A percentile compares a stretch with the other conserved stretches of the same genome.
Evolutionary conservation across 2,113 vertebrate species (phyloP).

Genomic region (Capreolus pygargus): DNA sequence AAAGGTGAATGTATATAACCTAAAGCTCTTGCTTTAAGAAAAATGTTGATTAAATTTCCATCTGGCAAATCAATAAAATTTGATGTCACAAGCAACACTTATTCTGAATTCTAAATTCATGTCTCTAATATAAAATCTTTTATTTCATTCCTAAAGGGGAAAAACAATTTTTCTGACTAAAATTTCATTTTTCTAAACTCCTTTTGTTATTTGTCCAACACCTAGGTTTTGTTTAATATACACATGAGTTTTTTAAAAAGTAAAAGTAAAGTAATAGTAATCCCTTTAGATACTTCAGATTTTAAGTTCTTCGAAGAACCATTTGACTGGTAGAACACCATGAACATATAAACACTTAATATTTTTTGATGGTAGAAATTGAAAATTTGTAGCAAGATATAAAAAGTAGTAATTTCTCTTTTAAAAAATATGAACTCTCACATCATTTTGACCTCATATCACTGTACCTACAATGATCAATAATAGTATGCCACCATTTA

Average conservation of each 20-base stretch:
- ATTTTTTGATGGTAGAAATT: background rate
- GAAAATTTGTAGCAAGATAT: background rate
- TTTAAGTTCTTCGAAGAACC: background rate
- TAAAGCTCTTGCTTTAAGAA: background rate
- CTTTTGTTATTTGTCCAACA: background rate
- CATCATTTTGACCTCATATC: background rate
- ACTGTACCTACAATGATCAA: background rate
- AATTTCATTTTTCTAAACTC: background rate
- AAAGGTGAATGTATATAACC: background rate
- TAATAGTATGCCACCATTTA: background rate
- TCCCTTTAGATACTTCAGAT: background rate
- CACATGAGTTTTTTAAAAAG: background rate
- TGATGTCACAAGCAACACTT: background rate
- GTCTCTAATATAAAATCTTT: background rate
- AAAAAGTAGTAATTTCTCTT: background rate
- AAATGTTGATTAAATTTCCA: background rate
- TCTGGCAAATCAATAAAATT: background rate
- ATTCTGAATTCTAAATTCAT: background rate
- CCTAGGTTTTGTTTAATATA: background rate
- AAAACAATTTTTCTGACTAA: background rate
- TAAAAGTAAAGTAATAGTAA: background rate
- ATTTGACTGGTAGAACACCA: background rate
- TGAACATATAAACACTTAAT: background rate
- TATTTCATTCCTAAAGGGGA: background rate
- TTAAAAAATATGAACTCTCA: background rate